A percentile compares a stretch with the other conserved stretches of the same genome.
Evolutionary conservation across 2,113 vertebrate genomes (phyloP).

Genomic region (Panthera leo): DNA sequence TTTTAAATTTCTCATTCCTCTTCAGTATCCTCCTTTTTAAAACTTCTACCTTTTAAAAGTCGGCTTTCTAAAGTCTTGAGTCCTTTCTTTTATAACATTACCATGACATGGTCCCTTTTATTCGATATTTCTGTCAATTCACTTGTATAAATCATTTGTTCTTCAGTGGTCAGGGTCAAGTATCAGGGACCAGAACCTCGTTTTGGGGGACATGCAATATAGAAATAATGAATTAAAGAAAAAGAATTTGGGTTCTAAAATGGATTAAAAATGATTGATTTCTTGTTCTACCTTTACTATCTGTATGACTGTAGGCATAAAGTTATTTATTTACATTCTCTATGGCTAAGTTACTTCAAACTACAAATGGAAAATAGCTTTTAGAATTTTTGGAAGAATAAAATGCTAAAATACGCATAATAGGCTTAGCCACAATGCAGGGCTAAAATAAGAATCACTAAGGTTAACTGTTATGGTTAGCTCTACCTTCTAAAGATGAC

Average conservation of each 20-base stretch:
- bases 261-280: background rate
- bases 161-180: background rate
- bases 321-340: background rate
- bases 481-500: conserved; percentile 2
- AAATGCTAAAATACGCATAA: conserved; percentile 16
- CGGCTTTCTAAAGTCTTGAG: background rate
- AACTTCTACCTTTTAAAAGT: background rate
- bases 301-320: background rate
- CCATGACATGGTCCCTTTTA: background rate
- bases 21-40: background rate
- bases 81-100: background rate
- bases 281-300: background rate
- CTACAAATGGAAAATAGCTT: conserved; percentile 15
- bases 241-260: background rate
- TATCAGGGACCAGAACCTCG: background rate
- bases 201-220: background rate
- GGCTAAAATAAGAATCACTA: background rate
- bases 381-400: background rate
- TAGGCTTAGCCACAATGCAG: background rate
- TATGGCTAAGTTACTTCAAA: background rate
- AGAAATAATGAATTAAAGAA: background rate
- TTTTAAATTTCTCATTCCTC: conserved; percentile 1
- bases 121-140: background rate
- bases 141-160: background rate
- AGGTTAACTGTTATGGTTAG: background rate